Conservation (phyloP, 2,888 invertebrate species). For the Amiota mariae region DNA sequence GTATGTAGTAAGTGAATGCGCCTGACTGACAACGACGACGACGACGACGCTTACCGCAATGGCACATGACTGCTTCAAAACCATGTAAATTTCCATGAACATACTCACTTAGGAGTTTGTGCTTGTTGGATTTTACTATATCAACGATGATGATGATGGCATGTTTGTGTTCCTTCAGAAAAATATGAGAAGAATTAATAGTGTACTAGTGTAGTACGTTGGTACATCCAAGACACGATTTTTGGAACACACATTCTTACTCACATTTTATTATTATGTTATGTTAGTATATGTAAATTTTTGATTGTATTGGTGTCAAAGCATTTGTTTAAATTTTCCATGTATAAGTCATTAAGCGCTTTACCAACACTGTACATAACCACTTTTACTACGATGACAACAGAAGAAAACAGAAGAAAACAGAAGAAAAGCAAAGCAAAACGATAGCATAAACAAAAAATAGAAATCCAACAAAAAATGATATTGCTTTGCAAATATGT, state of each 20-base stretch:
- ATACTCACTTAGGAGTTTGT: background rate
- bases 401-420: too few relatives aligned
- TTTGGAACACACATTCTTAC: background rate
- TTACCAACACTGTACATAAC: conserved; percentile 49
- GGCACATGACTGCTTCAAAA: background rate
- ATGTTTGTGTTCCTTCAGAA: too few relatives aligned
- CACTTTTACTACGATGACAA: background rate
- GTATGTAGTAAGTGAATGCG: too few relatives aligned
- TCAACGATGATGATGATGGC: too few relatives aligned
- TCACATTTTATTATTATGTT: background rate
- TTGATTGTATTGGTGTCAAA: conserved; percentile 15
- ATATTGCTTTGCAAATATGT: too few relatives aligned
- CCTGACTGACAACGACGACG: too few relatives aligned
- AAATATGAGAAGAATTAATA: too few relatives aligned
- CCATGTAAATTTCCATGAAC: conserved; percentile 7
- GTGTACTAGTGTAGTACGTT: too few relatives aligned
- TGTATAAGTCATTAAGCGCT: conserved; percentile 57
- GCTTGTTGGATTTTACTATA: background rate
- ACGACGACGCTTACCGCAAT: conserved; percentile 12
- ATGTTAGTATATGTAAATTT: background rate
- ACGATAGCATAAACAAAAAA: background rate
- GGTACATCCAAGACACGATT: too few relatives aligned
- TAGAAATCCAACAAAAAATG: too few relatives aligned
- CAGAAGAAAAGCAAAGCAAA: too few relatives aligned
- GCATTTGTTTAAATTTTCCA: conserved; percentile 17